Evolutionary conservation across 2,888 invertebrate species (phyloP).

Genomic region (Rhyacophila evoluta): DNA sequence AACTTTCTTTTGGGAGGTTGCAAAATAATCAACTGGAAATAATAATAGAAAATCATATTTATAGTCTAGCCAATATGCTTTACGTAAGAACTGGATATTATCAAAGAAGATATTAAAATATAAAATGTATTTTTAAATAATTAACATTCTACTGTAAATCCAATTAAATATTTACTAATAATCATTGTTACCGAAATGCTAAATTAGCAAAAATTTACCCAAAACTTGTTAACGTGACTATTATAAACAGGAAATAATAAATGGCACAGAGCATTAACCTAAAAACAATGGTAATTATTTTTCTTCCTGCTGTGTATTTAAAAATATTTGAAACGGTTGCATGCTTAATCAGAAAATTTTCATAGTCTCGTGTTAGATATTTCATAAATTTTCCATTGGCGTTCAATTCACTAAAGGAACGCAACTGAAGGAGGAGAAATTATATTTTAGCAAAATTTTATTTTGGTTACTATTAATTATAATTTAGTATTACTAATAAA

Average conservation of each 20-base stretch:
- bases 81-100: no score
- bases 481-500: not conserved
- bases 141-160: not conserved
- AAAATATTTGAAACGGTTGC: not conserved
- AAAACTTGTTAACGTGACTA: not conserved
- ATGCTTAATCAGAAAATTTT: not conserved
- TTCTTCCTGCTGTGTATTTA: not conserved
- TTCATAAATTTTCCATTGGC: not conserved
- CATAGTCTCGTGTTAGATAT: not conserved
- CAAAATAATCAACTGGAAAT: no score
- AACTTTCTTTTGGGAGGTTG: no score
- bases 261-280: not conserved
- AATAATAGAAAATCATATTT: no score
- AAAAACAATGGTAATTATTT: not conserved
- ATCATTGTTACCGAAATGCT: not conserved
- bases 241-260: not conserved
- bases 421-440: not conserved
- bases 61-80: no score
- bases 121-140: not conserved
- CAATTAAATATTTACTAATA: not conserved
- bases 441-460: not conserved
- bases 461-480: not conserved
- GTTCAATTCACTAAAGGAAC: not conserved
- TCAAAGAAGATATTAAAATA: no score
- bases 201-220: no score